phyloP scores from a whole-genome alignment of 2,113 vertebrate genomes.

The Charadrius vociferus region DNA sequence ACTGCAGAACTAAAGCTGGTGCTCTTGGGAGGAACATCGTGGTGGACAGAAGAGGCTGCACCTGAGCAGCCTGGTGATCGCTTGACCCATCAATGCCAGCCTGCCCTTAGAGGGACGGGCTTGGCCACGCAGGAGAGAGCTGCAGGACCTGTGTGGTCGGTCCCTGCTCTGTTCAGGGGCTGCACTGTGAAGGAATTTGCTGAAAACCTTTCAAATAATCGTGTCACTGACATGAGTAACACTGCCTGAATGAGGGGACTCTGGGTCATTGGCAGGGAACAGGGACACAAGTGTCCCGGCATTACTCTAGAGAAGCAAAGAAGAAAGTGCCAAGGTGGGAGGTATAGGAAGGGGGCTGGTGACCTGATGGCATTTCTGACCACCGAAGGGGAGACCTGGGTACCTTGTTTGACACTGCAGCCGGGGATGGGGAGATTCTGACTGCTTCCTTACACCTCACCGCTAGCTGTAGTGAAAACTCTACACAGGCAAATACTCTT shows the following conservation, averaged over 20 bases:
- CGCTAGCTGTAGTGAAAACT: background rate
- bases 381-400: background rate
- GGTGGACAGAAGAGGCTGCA: background rate
- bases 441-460: background rate
- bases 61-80: rapidly evolving
- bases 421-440: background rate
- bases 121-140: background rate
- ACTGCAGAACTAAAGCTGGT: background rate
- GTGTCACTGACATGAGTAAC: background rate
- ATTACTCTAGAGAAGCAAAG: background rate
- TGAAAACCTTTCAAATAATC: background rate
- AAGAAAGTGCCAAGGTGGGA: background rate
- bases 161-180: background rate
- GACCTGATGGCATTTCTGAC: background rate
- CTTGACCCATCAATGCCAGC: too few species aligned
- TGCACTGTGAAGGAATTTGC: background rate
- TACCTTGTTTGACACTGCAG: background rate
- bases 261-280: background rate
- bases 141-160: background rate
- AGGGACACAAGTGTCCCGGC: background rate
- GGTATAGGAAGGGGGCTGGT: background rate
- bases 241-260: background rate
- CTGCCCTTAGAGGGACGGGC: too few species aligned
- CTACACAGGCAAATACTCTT: background rate
- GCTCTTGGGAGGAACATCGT: background rate